Percentiles rank a stretch among this genome's conserved stretches.
phyloP scores from a whole-genome alignment of 2,113 vertebrate species.

The Carassius gibelio region DNA sequence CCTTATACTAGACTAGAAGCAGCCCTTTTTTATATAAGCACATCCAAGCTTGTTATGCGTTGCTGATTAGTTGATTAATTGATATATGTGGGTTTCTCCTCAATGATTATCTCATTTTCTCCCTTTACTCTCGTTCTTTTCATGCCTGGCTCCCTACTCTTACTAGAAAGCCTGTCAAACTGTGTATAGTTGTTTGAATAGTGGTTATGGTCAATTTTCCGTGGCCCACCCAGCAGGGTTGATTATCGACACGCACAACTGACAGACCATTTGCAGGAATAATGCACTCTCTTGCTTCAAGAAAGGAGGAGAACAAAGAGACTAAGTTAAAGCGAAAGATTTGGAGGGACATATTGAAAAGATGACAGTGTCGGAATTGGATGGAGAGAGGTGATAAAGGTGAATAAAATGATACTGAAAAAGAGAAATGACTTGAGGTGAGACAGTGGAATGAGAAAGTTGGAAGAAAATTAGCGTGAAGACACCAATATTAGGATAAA shows the following conservation, averaged over 20 bases:
- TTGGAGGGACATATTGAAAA: constrained; percentile 11
- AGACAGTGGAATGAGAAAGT: constrained; percentile 16
- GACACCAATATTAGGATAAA: constrained; percentile 20
- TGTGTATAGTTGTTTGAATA: neutral
- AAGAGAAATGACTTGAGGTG: constrained; percentile 24
- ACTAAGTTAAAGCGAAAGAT: constrained; percentile 13
- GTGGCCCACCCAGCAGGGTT: constrained; percentile 6
- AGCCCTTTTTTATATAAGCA: neutral
- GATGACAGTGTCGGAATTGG: constrained; percentile 12
- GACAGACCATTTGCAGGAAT: neutral
- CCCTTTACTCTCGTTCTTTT: neutral
- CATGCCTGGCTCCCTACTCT: neutral
- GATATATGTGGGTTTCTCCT: neutral
- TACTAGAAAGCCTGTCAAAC: neutral
- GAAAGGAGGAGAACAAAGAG: neutral
- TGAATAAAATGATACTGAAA: constrained; percentile 17
- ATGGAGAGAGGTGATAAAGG: constrained; percentile 24
- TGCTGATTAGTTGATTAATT: neutral
- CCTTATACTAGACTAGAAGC: neutral
- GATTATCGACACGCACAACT: constrained; percentile 7
- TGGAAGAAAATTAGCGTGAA: constrained; percentile 25
- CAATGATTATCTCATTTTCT: constrained; percentile 8
- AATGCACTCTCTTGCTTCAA: neutral
- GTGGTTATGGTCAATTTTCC: constrained; percentile 20
- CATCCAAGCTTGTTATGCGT: neutral